Evolutionary conservation across 2,797 vertebrate genomes (phyloP).

Genomic region (Phalanger gymnotis): DNA sequence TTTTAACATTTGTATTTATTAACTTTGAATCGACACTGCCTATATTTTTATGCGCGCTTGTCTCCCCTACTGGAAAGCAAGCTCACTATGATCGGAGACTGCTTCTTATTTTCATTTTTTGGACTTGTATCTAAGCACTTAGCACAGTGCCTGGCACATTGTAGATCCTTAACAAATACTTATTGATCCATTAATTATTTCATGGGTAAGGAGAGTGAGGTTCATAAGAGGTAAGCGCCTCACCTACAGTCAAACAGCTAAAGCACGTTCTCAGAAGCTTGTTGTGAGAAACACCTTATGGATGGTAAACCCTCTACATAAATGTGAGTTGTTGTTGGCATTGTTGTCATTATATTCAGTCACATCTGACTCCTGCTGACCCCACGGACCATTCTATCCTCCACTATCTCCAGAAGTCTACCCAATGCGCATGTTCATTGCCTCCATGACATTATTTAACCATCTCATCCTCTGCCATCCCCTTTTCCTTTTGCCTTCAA

Average conservation of each 20-base stretch:
- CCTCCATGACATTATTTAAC: not conserved
- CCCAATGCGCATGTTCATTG: not conserved
- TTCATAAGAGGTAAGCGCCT: not conserved
- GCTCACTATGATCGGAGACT: not conserved
- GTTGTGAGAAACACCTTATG: not conserved
- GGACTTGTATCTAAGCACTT: not conserved
- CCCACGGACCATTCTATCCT: not conserved
- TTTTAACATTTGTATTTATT: not conserved
- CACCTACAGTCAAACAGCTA: not conserved
- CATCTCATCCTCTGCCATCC: not conserved
- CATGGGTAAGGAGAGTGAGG: not conserved
- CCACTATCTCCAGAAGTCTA: not conserved
- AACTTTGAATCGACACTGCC: too few relatives aligned
- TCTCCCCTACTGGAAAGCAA: not conserved
- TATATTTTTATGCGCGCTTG: not conserved
- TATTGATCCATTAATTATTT: not conserved
- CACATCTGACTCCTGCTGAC: not conserved
- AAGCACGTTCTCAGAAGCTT: not conserved
- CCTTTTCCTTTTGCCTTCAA: not conserved
- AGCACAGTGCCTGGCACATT: not conserved
- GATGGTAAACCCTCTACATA: not conserved
- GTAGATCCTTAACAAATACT: not conserved
- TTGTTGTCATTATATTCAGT: not conserved
- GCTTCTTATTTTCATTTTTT: not conserved
- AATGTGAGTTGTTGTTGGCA: not conserved